Evolutionary conservation across 2,113 vertebrate genomes (phyloP), one percentile per base, ranked within the genome.

Genomic region (Eudyptes chrysolophus): DNA sequence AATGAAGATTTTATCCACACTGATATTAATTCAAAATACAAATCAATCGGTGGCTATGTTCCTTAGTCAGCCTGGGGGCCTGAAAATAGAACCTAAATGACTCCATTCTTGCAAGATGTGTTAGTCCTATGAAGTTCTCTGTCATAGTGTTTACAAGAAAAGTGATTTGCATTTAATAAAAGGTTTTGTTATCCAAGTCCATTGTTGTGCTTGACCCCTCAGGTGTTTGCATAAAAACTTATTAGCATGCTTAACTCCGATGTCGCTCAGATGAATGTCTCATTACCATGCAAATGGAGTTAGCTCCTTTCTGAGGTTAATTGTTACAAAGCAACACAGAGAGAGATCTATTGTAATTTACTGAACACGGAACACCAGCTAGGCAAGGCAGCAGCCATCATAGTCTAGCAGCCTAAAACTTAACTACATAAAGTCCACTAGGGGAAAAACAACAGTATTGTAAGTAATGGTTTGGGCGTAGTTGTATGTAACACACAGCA

Each of bases 151-250:
- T 97, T 94, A 86, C 92, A 83, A 76, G 54, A 85, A 70, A 97
- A 90, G 81, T 75, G 75, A 96, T 97, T 96, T 97, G 84, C 93
- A 97, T 97, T 97, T 94, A 97, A 95, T 97, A 86, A 93, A 97
- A 92, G 94, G 75, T 92, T 97, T 96, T 90, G 64, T 77, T 84
- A 70, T 57, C 87, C 87, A 64, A 84, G 82, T 27, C 82, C 48
- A 3, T 84, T 84, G 95, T 95, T 93, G 82, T 93, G 62, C 82
- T 95, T 96, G 92, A 97, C 94, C 94, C 84, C 84, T 94, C 93
- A 96, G 96, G 93, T 97, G 96, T 94, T 96, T 97, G 89, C 87
- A 81, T 97, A 90, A 93, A 96, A 97, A 88, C 82, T 94, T 92
- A 95, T 92, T 96, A 97, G 87, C 93, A 71, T 93, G 82, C 92